Evolutionary conservation across 2,797 vertebrate species (phyloP).

Genomic region (Enteromius unitaeniatus): DNA sequence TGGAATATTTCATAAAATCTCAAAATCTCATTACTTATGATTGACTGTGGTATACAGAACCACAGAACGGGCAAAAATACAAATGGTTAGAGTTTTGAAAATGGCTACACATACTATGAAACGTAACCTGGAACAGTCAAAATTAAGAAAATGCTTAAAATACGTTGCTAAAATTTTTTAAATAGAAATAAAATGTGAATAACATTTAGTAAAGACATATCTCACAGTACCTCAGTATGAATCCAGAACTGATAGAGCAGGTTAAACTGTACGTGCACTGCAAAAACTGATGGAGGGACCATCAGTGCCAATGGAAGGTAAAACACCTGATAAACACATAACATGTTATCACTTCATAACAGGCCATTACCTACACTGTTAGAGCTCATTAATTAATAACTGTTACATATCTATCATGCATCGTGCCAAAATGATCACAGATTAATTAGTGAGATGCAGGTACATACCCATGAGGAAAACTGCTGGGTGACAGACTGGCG

Average conservation of each 20-base stretch:
- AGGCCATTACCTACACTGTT: conserved; percentile 1
- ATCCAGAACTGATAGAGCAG: conserved; percentile 98
- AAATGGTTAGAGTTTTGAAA: conserved; percentile 5
- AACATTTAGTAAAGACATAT: not conserved
- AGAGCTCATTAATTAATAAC: conserved; percentile 19
- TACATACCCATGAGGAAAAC: conserved; percentile 89
- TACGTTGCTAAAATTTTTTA: not conserved
- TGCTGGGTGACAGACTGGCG: conserved; percentile 88
- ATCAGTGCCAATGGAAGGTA: conserved; percentile 90
- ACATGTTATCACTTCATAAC: conserved; percentile 24
- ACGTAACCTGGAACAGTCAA: not conserved
- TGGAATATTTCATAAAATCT: conserved; percentile 80
- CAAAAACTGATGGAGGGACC: conserved; percentile 87
- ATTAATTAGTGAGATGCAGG: conserved; percentile 10
- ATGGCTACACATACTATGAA: not conserved
- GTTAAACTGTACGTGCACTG: conserved; percentile 92
- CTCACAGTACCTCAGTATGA: conserved; percentile 87
- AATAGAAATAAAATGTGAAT: not conserved
- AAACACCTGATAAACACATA: conserved; percentile 79
- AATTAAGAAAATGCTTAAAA: not conserved
- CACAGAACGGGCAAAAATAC: not conserved
- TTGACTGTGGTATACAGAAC: conserved; percentile 71
- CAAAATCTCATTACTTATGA: conserved; percentile 81
- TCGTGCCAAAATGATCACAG: not conserved
- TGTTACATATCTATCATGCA: conserved; percentile 2